phyloP scores from a whole-genome alignment of 2,888 invertebrate species.

The Conus canariensis region DNA sequence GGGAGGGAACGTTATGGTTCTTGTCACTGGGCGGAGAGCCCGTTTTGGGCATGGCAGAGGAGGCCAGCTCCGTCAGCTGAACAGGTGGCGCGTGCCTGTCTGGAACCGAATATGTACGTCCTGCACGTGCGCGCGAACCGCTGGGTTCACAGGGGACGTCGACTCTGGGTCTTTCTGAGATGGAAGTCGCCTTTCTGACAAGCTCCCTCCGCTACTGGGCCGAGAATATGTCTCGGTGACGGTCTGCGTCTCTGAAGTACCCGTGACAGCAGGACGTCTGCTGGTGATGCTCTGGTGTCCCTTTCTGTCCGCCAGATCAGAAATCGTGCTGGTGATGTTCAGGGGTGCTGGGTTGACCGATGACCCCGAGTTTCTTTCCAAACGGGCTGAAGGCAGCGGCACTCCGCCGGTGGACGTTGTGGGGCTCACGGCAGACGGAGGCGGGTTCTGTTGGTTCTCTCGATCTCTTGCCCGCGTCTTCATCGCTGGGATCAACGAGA shows the following conservation, averaged over 20 bases:
- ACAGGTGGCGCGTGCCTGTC: slow-evolving; percentile 4
- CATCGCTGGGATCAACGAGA: background rate
- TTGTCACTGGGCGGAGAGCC: slow-evolving; percentile 15
- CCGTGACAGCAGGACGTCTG: background rate
- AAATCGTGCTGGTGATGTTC: background rate
- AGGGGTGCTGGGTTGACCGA: background rate
- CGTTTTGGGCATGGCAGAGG: background rate
- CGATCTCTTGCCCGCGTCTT: background rate
- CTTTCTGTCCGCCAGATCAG: background rate
- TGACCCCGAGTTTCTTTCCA: background rate
- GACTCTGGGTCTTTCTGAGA: background rate
- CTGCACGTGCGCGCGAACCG: background rate
- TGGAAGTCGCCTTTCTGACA: background rate
- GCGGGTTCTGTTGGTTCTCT: background rate
- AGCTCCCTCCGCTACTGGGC: background rate
- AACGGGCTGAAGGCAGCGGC: background rate
- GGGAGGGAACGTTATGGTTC: slow-evolving; percentile 24
- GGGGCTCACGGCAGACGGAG: background rate
- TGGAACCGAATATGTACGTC: background rate
- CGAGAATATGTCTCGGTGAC: background rate
- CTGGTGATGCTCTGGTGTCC: background rate
- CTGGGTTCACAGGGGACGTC: background rate
- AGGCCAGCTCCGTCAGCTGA: slow-evolving; percentile 27
- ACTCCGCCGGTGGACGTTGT: background rate
- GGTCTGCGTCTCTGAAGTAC: background rate